Evolutionary conservation across 2,888 invertebrate species (phyloP).

Genomic region (Oxyteleia sp.): DNA sequence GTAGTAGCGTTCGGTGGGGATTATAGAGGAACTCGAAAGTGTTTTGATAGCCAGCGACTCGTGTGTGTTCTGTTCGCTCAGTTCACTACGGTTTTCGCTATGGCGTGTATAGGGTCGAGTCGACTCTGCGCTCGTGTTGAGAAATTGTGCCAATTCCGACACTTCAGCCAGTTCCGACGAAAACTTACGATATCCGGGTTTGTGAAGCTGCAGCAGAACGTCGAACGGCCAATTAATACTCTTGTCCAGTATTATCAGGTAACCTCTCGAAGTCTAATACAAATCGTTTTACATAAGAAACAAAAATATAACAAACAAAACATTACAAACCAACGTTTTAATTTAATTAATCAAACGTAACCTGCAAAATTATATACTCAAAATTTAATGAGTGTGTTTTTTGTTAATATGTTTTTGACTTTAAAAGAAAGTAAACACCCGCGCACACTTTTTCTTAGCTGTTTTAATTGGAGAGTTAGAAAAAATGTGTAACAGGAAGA

Average conservation of each 20-base stretch:
- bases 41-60: constrained; percentile 76
- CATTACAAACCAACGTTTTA: too few relatives aligned
- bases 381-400: too few relatives aligned
- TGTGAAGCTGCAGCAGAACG: constrained; percentile 91
- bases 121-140: constrained; percentile 94
- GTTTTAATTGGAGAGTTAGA: too few relatives aligned
- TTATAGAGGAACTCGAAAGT: constrained; percentile 83
- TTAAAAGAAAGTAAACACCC: too few relatives aligned
- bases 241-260: constrained; percentile 88
- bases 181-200: constrained; percentile 90
- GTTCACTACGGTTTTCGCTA: constrained; percentile 93
- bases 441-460: too few relatives aligned
- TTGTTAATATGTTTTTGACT: too few relatives aligned
- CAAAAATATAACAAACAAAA: too few relatives aligned
- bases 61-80: constrained; percentile 89
- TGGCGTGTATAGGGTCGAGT: constrained; percentile 94
- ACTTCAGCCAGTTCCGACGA: constrained; percentile 89
- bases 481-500: too few relatives aligned
- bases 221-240: constrained; percentile 88
- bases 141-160: constrained; percentile 94
- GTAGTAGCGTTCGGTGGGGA: constrained; percentile 77
- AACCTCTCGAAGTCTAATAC: too few relatives aligned
- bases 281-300: too few relatives aligned
- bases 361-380: too few relatives aligned
- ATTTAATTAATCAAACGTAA: too few relatives aligned